phyloP scores from a whole-genome alignment of 2,797 vertebrate genomes.

The Ptychobarbus kaznakovi region DNA sequence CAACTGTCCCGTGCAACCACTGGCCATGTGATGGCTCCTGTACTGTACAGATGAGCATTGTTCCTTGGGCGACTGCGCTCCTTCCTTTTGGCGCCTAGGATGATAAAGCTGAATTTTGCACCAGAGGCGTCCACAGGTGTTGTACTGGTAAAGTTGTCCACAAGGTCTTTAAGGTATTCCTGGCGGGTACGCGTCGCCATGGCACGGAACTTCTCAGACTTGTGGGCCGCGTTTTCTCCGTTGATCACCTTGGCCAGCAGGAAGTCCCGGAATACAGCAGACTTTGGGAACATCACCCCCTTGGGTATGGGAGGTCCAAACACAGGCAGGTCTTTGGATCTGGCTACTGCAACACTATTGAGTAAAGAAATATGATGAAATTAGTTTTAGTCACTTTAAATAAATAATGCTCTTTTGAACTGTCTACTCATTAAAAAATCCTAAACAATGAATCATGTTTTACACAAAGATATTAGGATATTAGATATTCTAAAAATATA shows the following conservation, averaged over 20 bases:
- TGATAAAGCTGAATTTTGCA: slow-evolving; percentile 88
- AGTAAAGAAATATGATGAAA: slow-evolving; percentile 3
- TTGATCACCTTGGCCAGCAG: slow-evolving; percentile 89
- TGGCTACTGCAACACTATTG: slow-evolving; percentile 83
- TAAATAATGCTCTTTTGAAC: background rate
- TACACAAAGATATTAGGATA: background rate
- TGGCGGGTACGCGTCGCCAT: slow-evolving; percentile 87
- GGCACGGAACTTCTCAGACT: slow-evolving; percentile 86
- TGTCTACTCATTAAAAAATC: background rate
- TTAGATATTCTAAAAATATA: background rate
- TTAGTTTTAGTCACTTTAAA: background rate
- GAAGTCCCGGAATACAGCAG: slow-evolving; percentile 89
- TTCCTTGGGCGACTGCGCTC: slow-evolving; percentile 82
- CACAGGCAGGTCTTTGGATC: slow-evolving; percentile 85
- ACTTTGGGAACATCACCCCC: slow-evolving; percentile 87
- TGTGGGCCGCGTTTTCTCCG: slow-evolving; percentile 85
- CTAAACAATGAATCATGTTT: background rate
- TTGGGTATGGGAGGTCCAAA: slow-evolving; percentile 89
- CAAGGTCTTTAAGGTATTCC: slow-evolving; percentile 87
- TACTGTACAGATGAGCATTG: slow-evolving; percentile 82
- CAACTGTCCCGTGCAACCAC: slow-evolving; percentile 82
- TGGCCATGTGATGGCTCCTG: slow-evolving; percentile 85
- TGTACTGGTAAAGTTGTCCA: slow-evolving; percentile 84
- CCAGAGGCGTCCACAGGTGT: slow-evolving; percentile 80
- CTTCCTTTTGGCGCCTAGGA: slow-evolving; percentile 85